phyloP scores from a whole-genome alignment of 2,888 invertebrate species.

The Mythimna impura region DNA sequence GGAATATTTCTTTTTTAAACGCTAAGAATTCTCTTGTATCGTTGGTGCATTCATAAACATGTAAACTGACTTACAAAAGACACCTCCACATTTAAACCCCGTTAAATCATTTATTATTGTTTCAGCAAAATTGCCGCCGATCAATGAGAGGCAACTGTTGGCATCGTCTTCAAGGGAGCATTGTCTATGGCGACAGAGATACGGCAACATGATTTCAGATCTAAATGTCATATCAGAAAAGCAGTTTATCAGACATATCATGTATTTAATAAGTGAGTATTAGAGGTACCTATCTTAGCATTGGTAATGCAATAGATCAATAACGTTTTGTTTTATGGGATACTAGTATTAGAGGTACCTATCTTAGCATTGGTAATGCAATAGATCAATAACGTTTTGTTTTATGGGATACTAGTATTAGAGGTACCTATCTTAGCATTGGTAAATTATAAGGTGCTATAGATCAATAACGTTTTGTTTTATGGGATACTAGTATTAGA shows the following conservation, averaged over 20 bases:
- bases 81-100: not conserved
- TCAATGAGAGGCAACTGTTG: slow-evolving; percentile 82
- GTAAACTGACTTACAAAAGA: no score
- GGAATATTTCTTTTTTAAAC: no score
- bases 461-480: no score
- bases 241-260: slow-evolving; percentile 86
- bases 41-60: no score
- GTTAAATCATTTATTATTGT: slow-evolving; percentile 32
- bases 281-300: not conserved
- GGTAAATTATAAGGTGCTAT: no score
- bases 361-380: not conserved
- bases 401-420: slow-evolving; percentile 65
- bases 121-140: slow-evolving; percentile 83
- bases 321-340: no score
- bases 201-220: slow-evolving; percentile 71
- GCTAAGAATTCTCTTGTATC: no score
- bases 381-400: no score
- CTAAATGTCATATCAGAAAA: slow-evolving; percentile 81
- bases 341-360: slow-evolving; percentile 66
- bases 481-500: slow-evolving; percentile 65
- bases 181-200: slow-evolving; percentile 79
- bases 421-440: not conserved
- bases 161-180: slow-evolving; percentile 82
- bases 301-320: no score
- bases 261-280: slow-evolving; percentile 87